Evolutionary conservation across 2,113 vertebrate genomes (phyloP).

Genomic region (Equus quagga): DNA sequence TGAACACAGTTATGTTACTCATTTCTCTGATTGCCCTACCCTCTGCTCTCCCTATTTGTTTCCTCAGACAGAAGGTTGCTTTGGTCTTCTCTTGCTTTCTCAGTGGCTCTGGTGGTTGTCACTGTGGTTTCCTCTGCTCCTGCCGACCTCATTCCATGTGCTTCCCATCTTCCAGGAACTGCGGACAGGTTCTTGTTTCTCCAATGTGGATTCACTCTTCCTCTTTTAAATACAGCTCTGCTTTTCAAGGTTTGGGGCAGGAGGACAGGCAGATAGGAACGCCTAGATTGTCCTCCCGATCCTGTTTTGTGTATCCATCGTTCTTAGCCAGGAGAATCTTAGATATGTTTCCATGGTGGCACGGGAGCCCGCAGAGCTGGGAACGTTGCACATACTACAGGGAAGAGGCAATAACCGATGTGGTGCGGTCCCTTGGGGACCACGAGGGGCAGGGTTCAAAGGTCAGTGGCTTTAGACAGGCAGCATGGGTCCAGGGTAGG

Average conservation of each 20-base stretch:
- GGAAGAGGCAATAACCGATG: rapidly evolving
- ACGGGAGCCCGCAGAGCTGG: not conserved
- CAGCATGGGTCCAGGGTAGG: not conserved
- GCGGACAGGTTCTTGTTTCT: not conserved
- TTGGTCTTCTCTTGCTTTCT: not conserved
- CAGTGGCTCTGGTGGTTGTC: not conserved
- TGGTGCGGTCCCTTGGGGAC: rapidly evolving
- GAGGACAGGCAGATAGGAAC: not conserved
- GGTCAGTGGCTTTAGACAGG: not conserved
- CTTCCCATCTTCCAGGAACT: not conserved
- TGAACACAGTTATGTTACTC: rapidly evolving
- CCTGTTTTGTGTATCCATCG: not conserved
- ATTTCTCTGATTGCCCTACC: not conserved
- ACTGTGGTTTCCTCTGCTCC: not conserved
- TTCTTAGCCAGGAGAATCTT: not conserved
- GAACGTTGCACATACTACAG: not conserved
- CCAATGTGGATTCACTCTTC: not conserved
- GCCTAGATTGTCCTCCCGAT: not conserved
- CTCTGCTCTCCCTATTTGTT: not conserved
- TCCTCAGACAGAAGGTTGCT: not conserved
- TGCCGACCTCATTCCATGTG: not conserved
- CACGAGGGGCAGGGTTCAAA: too few species aligned
- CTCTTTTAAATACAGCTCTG: not conserved
- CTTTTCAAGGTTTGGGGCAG: not conserved
- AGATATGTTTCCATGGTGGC: not conserved